Percentiles rank a stretch among this genome's conserved stretches.
Conservation (phyloP, 2,797 vertebrate species). For the Halcyon badia region DNA sequence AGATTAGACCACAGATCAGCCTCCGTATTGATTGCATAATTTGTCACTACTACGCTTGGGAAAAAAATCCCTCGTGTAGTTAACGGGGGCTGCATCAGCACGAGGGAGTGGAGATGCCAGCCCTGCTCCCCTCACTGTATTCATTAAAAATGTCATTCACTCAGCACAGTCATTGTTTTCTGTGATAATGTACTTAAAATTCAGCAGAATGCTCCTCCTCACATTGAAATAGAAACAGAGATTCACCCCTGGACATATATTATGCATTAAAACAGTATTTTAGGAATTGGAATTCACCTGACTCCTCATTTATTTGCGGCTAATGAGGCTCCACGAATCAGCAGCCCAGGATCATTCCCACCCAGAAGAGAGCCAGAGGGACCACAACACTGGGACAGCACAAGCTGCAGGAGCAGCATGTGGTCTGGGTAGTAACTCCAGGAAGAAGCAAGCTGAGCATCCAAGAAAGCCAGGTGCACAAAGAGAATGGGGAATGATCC, state of each 20-base stretch:
- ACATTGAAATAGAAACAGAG: conserved; percentile 2
- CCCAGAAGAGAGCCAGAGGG: background rate
- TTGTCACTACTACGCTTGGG: background rate
- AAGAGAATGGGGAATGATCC: conserved; percentile 52
- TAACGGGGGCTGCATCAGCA: background rate
- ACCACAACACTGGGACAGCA: background rate
- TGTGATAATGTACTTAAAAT: background rate
- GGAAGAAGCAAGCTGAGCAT: background rate
- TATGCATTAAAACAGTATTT: conserved; percentile 15
- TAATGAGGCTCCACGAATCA: background rate
- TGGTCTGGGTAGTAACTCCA: background rate
- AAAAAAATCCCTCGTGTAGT: rapidly evolving
- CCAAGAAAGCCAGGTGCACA: background rate
- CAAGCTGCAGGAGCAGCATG: background rate
- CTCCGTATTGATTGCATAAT: background rate
- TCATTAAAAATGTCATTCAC: background rate
- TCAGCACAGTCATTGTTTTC: background rate
- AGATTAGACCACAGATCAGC: conserved; percentile 58
- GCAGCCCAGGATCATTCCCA: background rate
- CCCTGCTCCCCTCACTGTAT: background rate
- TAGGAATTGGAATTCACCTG: conserved; percentile 5
- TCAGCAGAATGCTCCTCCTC: background rate
- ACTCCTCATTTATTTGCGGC: background rate
- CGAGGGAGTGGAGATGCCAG: background rate
- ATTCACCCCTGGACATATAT: background rate